Percentiles rank a stretch among this genome's conserved stretches.
phyloP scores from a whole-genome alignment of 2,888 invertebrate species.

The Platyscelio sp. region DNA sequence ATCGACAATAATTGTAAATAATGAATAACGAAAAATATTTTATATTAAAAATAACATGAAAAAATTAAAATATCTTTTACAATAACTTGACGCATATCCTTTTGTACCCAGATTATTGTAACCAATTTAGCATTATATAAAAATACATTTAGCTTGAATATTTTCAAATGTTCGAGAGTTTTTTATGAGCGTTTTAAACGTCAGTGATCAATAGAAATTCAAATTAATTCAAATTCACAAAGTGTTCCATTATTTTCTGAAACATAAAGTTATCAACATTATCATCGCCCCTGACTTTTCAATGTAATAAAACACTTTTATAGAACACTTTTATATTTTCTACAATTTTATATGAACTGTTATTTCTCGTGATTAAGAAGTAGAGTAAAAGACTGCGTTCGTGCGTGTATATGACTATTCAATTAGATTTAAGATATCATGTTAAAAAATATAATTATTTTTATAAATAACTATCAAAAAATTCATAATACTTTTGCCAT shows the following conservation, averaged over 20 bases:
- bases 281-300: slow-evolving; percentile 29
- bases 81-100: slow-evolving; percentile 45
- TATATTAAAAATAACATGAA: slow-evolving; percentile 26
- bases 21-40: slow-evolving; percentile 16
- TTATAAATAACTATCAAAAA: background rate
- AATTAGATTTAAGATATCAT: slow-evolving; percentile 39
- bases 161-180: slow-evolving; percentile 42
- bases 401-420: background rate
- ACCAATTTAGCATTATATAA: slow-evolving; percentile 52
- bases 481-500: too few relatives aligned
- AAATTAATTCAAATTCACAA: slow-evolving; percentile 59
- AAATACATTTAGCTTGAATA: slow-evolving; percentile 54
- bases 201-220: slow-evolving; percentile 65
- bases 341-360: background rate
- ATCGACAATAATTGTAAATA: slow-evolving; percentile 37
- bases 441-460: too few relatives aligned
- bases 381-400: slow-evolving; percentile 34
- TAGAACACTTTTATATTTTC: slow-evolving; percentile 17
- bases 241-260: slow-evolving; percentile 49
- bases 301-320: slow-evolving; percentile 29
- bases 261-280: slow-evolving; percentile 45
- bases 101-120: slow-evolving; percentile 53
- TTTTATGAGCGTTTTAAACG: slow-evolving; percentile 43
- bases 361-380: slow-evolving; percentile 25
- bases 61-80: slow-evolving; percentile 40